Evolutionary conservation across 2,113 vertebrate genomes (phyloP).

Genomic region (Petaurus breviceps): DNA sequence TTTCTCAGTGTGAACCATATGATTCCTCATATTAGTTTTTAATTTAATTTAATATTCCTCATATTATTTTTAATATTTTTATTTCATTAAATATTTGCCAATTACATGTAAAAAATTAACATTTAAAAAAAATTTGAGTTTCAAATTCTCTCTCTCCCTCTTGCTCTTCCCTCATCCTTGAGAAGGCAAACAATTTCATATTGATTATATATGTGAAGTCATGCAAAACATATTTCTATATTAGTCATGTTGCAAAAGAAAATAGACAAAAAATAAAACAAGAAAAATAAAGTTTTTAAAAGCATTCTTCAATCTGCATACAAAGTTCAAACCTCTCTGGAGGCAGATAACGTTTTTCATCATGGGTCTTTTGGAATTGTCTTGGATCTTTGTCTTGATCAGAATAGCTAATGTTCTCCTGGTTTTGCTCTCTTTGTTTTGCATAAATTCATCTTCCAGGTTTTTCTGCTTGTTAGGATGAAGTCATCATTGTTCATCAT

Average conservation of each 20-base stretch:
- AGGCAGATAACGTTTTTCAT: not conserved
- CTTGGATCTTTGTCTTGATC: not conserved
- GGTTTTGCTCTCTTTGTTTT: not conserved
- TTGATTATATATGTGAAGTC: not conserved
- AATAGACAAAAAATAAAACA: not conserved
- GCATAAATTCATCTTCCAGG: not conserved
- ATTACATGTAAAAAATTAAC: not conserved
- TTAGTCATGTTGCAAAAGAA: not conserved
- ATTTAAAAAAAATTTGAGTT: not conserved
- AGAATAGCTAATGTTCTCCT: not conserved
- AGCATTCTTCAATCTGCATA: not conserved
- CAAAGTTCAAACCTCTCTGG: not conserved
- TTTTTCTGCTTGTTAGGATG: not conserved
- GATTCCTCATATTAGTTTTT: not conserved
- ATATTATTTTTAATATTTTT: not conserved
- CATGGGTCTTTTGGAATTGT: not conserved
- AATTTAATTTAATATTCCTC: not conserved
- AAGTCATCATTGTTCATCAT: not conserved
- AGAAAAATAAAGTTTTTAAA: not conserved
- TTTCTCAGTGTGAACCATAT: not conserved
- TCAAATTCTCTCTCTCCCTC: not conserved
- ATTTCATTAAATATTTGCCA: not conserved
- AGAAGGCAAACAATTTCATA: not conserved
- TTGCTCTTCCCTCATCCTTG: not conserved
- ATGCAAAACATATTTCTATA: not conserved